Percentiles rank a stretch among this genome's conserved stretches.
Conservation (phyloP, 2,797 vertebrate genomes). For the Gallinago stenura region DNA sequence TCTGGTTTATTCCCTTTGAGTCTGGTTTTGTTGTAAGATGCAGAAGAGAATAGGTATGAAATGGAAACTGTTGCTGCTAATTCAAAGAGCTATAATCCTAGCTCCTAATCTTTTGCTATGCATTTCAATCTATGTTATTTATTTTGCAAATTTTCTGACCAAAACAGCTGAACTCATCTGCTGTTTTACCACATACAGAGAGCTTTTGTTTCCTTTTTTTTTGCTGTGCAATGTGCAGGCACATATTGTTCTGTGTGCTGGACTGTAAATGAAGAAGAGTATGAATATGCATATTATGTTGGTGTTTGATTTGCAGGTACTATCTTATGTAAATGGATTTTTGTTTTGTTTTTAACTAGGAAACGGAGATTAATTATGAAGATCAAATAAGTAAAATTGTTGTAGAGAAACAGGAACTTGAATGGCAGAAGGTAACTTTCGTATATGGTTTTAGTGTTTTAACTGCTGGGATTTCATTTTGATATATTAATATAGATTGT, state of each 20-base stretch:
- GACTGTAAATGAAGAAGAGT: neutral
- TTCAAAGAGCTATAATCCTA: neutral
- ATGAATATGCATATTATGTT: neutral
- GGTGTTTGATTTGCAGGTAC: neutral
- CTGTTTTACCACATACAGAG: neutral
- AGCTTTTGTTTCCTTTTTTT: neutral
- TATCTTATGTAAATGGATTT: neutral
- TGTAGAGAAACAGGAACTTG: constrained; percentile 91
- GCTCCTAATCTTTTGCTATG: neutral
- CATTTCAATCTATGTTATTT: neutral
- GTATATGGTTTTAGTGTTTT: neutral
- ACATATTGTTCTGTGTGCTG: neutral
- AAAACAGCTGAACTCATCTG: neutral
- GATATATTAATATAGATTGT: neutral
- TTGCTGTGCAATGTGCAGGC: neutral
- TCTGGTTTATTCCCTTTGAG: neutral
- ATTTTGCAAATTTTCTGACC: neutral
- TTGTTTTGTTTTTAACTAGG: constrained; percentile 77
- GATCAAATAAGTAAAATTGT: constrained; percentile 89
- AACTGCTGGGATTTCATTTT: neutral
- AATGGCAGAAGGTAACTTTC: constrained; percentile 86
- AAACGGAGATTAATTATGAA: constrained; percentile 87
- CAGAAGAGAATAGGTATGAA: neutral
- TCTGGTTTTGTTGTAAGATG: neutral
- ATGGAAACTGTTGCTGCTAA: neutral